These are phyloP conservation scores for Luffia ferchaultella DNA, from an alignment of 2,888 invertebrate species.

Conservation along the genomic window DNA sequence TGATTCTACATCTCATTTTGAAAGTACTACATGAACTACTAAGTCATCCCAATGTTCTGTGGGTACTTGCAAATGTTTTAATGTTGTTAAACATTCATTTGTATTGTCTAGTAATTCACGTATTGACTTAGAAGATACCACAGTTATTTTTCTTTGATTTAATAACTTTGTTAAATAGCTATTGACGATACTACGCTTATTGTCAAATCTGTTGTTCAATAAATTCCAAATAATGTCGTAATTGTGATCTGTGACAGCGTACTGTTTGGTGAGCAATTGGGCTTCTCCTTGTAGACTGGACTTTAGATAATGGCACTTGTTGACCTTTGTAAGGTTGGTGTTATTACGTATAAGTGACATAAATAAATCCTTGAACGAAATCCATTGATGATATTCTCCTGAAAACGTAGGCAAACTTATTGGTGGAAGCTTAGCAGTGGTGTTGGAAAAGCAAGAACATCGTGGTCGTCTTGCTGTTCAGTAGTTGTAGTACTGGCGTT, in stretches of 20 bases:
- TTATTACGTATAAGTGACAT: too few species aligned
- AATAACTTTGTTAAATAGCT: conserved; percentile 14
- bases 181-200: conserved; percentile 16
- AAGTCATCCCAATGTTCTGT: conserved; percentile 10
- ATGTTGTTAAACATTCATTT: conserved; percentile 11
- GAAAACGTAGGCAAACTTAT: too few species aligned
- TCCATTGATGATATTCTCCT: conserved; percentile 16
- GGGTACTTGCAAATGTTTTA: conserved; percentile 10
- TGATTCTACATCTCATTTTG: conserved; percentile 16
- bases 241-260: conserved; percentile 13
- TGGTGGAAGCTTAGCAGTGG: too few species aligned
- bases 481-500: too few species aligned
- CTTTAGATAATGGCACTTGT: conserved; percentile 18
- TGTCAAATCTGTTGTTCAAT: conserved; percentile 14
- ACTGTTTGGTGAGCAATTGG: conserved; percentile 11
- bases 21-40: conserved; percentile 12
- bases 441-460: too few species aligned
- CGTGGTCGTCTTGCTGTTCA: too few species aligned
- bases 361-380: too few species aligned
- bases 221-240: conserved; percentile 15
- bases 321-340: too few species aligned
- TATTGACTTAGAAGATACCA: conserved; percentile 11
- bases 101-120: conserved; percentile 13
- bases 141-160: conserved; percentile 8
- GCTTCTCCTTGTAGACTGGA: conserved; percentile 14